Conservation (phyloP, 2,888 invertebrate species). For the Dromius quadrimaculatus region DNA sequence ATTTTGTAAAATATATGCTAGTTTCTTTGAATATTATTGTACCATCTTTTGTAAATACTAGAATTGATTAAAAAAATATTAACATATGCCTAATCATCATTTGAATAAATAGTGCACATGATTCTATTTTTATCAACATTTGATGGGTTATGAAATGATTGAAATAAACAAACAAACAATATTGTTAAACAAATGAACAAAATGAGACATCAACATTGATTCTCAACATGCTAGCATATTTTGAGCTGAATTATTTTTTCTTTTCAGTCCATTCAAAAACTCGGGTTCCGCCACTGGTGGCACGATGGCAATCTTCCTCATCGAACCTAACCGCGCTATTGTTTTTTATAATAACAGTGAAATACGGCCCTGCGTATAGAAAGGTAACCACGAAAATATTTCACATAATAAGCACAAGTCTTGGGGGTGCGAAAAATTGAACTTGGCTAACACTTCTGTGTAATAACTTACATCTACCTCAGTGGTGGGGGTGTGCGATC, state of each 20-base stretch:
- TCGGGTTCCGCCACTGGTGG: constrained; percentile 57
- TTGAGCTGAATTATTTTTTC: neutral
- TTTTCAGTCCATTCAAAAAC: neutral
- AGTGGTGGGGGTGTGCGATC: neutral
- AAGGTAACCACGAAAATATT: constrained; percentile 65
- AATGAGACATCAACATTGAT: too few species aligned
- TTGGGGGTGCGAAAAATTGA: constrained; percentile 62
- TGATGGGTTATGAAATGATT: too few species aligned
- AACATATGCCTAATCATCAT: too few species aligned
- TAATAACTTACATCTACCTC: constrained; percentile 45
- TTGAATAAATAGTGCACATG: too few species aligned
- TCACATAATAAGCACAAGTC: constrained; percentile 63
- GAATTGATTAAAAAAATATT: too few species aligned
- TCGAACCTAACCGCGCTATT: constrained; percentile 60
- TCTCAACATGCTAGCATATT: too few species aligned
- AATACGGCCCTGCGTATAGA: constrained; percentile 65
- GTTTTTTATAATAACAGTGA: constrained; percentile 66
- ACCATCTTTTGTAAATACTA: too few species aligned
- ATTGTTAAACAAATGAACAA: too few species aligned
- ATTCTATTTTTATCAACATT: too few species aligned
- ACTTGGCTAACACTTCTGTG: constrained; percentile 55
- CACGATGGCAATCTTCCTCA: constrained; percentile 54
- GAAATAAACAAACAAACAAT: too few species aligned
- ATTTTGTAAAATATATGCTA: too few species aligned
- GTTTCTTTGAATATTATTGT: too few species aligned